A percentile compares a stretch with the other conserved stretches of the same genome.
Conservation (phyloP, 2,888 invertebrate species). For the Brachypalpus laphriformis region DNA sequence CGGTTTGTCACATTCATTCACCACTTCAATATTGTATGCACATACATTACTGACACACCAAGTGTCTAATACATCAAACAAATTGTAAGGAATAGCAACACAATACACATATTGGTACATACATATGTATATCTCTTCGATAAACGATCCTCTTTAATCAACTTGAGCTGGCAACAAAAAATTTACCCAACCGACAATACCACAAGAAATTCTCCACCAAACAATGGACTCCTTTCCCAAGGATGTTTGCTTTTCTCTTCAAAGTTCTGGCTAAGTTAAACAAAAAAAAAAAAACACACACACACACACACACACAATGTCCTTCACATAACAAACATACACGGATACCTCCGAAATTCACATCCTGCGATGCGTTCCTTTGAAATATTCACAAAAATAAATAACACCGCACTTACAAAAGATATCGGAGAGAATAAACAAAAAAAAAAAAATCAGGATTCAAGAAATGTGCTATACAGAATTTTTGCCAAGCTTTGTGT, state of each 20-base stretch:
- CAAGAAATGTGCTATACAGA: conserved; percentile 11
- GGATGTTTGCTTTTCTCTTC: conserved; percentile 15
- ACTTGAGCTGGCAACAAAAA: background rate
- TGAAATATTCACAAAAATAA: conserved; percentile 38
- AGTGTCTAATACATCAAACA: background rate
- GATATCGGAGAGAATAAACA: background rate
- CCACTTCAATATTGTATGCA: background rate
- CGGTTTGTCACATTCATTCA: conserved; percentile 2
- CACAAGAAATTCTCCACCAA: background rate
- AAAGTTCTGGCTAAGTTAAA: conserved; percentile 12
- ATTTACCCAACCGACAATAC: conserved; percentile 7
- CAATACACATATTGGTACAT: background rate
- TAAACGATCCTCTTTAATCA: conserved; percentile 29
- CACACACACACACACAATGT: background rate
- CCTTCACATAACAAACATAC: conserved; percentile 16
- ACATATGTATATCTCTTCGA: background rate
- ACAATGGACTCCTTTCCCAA: background rate
- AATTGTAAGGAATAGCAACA: background rate
- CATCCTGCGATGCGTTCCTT: background rate
- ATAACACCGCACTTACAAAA: conserved; percentile 6
- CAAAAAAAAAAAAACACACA: background rate
- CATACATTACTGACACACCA: background rate
- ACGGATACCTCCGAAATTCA: conserved; percentile 1
- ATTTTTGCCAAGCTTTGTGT: background rate
- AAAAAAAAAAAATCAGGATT: conserved; percentile 8